Evolutionary conservation across 2,888 invertebrate genomes (phyloP), one percentile per base, ranked within the genome.

Genomic region (Matsumyia berberina): DNA sequence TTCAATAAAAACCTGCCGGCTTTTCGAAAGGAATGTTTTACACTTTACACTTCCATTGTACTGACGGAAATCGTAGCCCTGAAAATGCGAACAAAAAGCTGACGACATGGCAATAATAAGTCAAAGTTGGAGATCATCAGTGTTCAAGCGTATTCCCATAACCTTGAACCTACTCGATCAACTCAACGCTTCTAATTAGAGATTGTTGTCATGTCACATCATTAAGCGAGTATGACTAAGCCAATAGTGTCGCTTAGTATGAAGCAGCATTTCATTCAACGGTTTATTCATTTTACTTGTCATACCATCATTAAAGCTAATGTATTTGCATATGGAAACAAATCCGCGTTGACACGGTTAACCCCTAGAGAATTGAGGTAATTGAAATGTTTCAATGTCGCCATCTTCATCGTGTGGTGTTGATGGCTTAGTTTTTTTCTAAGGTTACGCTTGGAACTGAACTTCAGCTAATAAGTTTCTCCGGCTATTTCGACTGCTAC

Each of bases 91-190:
- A 24, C 24, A 24, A 24, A 24, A 24, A 24, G 17, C 33, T 37
- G 57, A 6, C 17, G 37, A 17, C 15, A 35, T 35, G 42, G n/a
- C 42, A 53, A 17, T 37, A 15, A 11, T 33, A 8, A 12, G 4
- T 35, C 49, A 17, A 17, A 35, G 35, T 57, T 19, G 37, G 39
- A 53, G 51, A 29, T 66, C 51, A 29, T 39, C 29, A 12, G 3
- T 24, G 9, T 53, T 37, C 19, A 39, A n/a, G 24, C 39, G 37
- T 51, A 51, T 51, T 33, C 17, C 15, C 11, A 9, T 15, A 17
- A 46, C 62, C 53, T 66, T 66, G 51, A 46, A 37, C 35, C 37
- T 33, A 15, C 17, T 37, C 35, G 39, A 24, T 57, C 4, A 57
- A 57, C 19, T 37, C 12, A 57, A 19, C 37, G 24, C 11, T 3